Base-by-base conservation (phyloP, 2,888 invertebrate genomes). In the Drosophila kambysellisi region DNA sequence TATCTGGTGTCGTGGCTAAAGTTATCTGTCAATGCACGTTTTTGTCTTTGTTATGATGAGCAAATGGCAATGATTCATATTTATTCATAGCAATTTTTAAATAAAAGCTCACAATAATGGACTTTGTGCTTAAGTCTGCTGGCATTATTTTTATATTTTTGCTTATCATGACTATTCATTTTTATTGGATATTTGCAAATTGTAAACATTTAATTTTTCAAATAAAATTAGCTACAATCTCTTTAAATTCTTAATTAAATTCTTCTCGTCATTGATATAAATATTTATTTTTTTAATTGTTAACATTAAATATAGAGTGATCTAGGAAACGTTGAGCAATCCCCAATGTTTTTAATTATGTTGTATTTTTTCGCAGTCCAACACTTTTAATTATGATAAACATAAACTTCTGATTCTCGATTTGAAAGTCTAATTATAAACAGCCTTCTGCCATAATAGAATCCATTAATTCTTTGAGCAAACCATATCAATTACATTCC, bases 401-500 rank as follows among this genome's bases (percentile, higher is more conserved):
- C 25, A 46, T 15, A 15, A 46, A 4, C 25, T 25, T 29, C 43
- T 41, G 4, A 15, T n/a, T 35, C 20, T n/a, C 7, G 30, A n/a
- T 25, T 12, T 29, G 17, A 57, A 57, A 56, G 12, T 9, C 9
- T n/a, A 56, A 46, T 35, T 12, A 52, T 12, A 33, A 46, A 12
- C 30, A 41, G 25, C 20, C 6, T 39, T 70, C 56, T 56, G 11
- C 11, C 30, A 54, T 52, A 37, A 39, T 41, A 37, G 29, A 48
- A 37, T 12, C 46, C 46, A 41, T 35, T 74, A 53, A 48, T 57
- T 53, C 48, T 32, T 32, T 48, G 48, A 25, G 1, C 61, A 43
- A 56, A 46, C 15, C 53, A 64, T 70, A 68, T 60, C n/a, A 60
- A 32, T 70, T 60, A 54, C 41, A 35, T 30, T 70, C 17, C 11